Evolutionary conservation across 2,113 vertebrate genomes (phyloP), one percentile per base, ranked within the genome.

Genomic region (Proteles cristata): DNA sequence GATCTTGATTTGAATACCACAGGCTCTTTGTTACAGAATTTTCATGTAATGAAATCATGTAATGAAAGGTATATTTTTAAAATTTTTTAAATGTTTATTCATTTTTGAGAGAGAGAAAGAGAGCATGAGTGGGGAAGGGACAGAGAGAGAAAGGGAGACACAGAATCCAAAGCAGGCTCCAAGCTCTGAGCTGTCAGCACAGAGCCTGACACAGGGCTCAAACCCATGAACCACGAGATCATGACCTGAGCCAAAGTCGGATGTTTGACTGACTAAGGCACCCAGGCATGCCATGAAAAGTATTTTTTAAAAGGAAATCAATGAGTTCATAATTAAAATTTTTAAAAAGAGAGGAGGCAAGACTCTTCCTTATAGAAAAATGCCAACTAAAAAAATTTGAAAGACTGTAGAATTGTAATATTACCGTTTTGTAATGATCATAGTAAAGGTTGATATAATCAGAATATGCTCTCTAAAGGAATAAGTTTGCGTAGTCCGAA

Each of bases 321-420:
- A 58, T 73, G 19, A 82, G 5, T 69, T 86, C 19, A 14, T 39
- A 85, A 39, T 39, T 94, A 83, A 94, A 43, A 53, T 39, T 91
- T 95, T 80, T 81, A 45, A 81, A 95, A 90, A 77, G 61, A 77
- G 66, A 77, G 23, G 61, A 73, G 88, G 9, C 15, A 61, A 92
- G 35, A 69, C 45, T 55, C 19, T 69, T 31, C 45, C 28, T 81
- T 50, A 88, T 14, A 68, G n/a, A 92, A 77, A 91, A 86, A 65
- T 39, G 48, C 50, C 88, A 95, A 19, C 15, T 92, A 45, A 87
- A 81, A 48, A 87, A 73, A 26, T 4, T 73, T 85, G 50, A 55
- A 39, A 86, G 48, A 69, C 28, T 66, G 26, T 76, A 19, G 15
- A 84, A 19, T 45, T 66, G 50, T 21, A 77, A 55, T 58, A 58